phyloP scores from a whole-genome alignment of 2,797 vertebrate species.

The Cryptoprocta ferox region DNA sequence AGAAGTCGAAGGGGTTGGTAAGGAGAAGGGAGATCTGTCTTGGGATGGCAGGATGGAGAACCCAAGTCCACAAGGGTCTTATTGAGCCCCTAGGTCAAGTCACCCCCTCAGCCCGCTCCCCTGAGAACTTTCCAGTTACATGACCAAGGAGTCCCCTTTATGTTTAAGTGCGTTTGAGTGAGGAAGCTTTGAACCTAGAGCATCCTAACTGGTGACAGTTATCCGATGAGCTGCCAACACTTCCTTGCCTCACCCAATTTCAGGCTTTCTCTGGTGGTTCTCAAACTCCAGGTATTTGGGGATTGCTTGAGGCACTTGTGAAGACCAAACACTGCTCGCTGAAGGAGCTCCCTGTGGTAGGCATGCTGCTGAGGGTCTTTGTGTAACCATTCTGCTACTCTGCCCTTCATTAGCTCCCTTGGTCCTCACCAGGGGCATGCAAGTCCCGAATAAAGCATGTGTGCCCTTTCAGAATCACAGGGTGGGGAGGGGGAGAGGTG shows the following conservation, averaged over 20 bases:
- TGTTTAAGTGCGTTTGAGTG: neutral
- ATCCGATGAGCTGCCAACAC: rapidly evolving
- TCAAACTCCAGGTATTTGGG: neutral
- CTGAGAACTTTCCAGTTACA: neutral
- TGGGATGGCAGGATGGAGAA: neutral
- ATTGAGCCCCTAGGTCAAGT: neutral
- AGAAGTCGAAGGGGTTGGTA: neutral
- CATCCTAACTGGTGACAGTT: neutral
- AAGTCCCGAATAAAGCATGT: neutral
- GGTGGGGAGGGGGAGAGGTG: neutral
- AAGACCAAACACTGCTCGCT: neutral
- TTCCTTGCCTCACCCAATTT: neutral
- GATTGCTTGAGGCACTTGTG: neutral
- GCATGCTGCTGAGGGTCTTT: neutral
- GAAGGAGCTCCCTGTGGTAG: too few relatives aligned
- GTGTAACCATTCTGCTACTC: neutral
- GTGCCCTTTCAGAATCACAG: neutral
- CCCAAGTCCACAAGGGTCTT: neutral
- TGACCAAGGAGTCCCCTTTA: neutral
- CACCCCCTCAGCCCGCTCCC: too few relatives aligned
- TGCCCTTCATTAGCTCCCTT: neutral
- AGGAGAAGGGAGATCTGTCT: neutral
- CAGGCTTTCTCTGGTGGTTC: neutral
- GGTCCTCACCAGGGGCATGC: neutral
- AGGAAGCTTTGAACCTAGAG: neutral